Conservation (phyloP, 2,888 invertebrate genomes). For the Dolichopus griseipennis region DNA sequence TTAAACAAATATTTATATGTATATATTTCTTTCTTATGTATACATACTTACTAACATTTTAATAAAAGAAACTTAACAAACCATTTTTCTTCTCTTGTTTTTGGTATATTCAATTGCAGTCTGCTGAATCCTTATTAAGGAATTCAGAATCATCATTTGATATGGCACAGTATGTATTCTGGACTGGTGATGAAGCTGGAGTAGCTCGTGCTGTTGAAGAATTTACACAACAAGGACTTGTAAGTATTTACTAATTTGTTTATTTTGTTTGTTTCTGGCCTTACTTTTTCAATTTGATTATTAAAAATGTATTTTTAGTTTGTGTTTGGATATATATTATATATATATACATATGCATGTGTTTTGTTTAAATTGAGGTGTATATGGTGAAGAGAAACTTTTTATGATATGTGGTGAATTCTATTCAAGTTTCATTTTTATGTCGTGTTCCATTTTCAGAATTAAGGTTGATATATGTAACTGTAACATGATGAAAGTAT, state of each 20-base stretch:
- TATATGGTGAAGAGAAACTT: no score
- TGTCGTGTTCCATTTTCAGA: no score
- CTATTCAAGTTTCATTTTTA: no score
- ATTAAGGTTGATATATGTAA: neutral
- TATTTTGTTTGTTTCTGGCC: no score
- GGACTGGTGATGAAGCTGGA: constrained; percentile 72
- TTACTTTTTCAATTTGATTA: neutral
- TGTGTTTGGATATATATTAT: no score
- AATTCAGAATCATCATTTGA: constrained; percentile 61
- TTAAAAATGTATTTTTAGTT: no score
- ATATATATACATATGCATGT: neutral
- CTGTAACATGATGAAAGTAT: no score
- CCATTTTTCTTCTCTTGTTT: no score
- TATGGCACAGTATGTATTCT: constrained; percentile 74
- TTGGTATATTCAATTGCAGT: constrained; percentile 37
- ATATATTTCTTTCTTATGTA: neutral
- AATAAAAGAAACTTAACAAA: neutral
- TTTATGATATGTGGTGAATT: no score
- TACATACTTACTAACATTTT: neutral
- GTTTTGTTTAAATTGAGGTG: no score
- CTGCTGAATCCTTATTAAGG: constrained; percentile 40
- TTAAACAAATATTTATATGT: neutral
- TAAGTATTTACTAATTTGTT: constrained; percentile 37
- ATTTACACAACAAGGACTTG: constrained; percentile 66
- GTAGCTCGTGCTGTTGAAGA: constrained; percentile 69